phyloP scores from a whole-genome alignment of 2,888 invertebrate genomes.

The Syritta pipiens region DNA sequence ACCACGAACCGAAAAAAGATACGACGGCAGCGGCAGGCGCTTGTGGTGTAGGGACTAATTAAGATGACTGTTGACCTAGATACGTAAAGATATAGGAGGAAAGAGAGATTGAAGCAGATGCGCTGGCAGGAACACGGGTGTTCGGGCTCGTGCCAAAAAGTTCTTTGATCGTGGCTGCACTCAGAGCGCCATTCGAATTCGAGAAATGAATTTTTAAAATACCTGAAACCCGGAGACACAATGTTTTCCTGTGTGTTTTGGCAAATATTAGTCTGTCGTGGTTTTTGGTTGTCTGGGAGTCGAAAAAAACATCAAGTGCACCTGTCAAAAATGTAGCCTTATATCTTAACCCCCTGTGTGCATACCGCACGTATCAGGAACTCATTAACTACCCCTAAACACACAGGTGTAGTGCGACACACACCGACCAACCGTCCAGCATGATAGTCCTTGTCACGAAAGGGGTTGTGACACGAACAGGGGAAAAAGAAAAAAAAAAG shows the following conservation, averaged over 20 bases:
- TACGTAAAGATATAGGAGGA: background rate
- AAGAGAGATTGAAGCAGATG: background rate
- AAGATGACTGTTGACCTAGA: conserved; percentile 8
- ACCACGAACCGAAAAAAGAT: background rate
- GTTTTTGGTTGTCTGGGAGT: conserved; percentile 33
- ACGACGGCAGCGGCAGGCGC: conserved; percentile 1
- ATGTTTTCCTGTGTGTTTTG: conserved; percentile 4
- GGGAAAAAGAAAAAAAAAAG: conserved; percentile 21
- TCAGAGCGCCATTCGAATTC: too few species aligned
- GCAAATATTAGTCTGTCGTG: conserved; percentile 37
- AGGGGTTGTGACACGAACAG: conserved; percentile 27
- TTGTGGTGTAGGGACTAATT: conserved; percentile 11
- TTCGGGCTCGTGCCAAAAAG: background rate
- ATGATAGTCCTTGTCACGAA: conserved; percentile 38
- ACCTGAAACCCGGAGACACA: background rate
- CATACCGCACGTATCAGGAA: conserved; percentile 56
- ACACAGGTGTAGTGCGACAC: conserved; percentile 51
- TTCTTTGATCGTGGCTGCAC: background rate
- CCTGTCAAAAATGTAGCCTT: conserved; percentile 56
- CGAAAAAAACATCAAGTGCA: conserved; percentile 36
- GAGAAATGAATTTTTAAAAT: too few species aligned
- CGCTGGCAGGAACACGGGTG: background rate
- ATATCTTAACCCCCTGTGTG: conserved; percentile 30
- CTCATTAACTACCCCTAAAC: conserved; percentile 54
- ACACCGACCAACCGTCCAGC: background rate